Evolutionary conservation across 2,113 vertebrate species (phyloP), one percentile per base, ranked within the genome.

Genomic region (Oryzias javanicus): DNA sequence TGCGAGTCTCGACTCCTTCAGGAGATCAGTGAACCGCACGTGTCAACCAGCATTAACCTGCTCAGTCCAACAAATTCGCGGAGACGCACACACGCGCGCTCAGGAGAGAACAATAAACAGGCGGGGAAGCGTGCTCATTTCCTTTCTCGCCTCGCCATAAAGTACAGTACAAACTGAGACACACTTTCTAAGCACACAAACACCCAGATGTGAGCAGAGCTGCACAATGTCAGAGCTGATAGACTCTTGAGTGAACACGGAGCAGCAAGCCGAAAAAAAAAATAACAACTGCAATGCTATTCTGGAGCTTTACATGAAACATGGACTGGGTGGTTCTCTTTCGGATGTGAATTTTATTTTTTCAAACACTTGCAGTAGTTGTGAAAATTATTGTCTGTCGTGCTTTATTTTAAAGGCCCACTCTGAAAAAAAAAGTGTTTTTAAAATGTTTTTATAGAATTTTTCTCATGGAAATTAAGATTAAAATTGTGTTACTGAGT

Each of bases 41-140:
- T 78, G 87, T 91, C 86, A 86, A 79, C 74, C 62, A 62, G 81
- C 82, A 91, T 89, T 89, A 91, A 91, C 90, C 87, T 79, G 83
- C 72, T 81, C 73, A 48, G 81, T 81, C 74, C 71, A 67, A 69
- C 56, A 68, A 78, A 88, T 74, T 83, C 79, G 80, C 69, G n/a
- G 60, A 76, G 70, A 76, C 70, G 70, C 72, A 53, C 25, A 61
- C 50, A 67, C 55, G 69, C 64, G 67, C 51, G 63, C 68, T 65
- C 69, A 46, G 18, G 47, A 64, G 48, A 64, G 20, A 44, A 57
- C 54, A 63, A 65, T 63, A 80, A 74, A 76, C 58, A 60, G 56
- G 52, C 56, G 59, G 54, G 67, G 64, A 70, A 63, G 73, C 35
- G 35, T 65, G 52, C 74, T 40, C 58, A 73, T 68, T 65, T 70